phyloP scores from a whole-genome alignment of 2,797 vertebrate species.

The Karalla daura region DNA sequence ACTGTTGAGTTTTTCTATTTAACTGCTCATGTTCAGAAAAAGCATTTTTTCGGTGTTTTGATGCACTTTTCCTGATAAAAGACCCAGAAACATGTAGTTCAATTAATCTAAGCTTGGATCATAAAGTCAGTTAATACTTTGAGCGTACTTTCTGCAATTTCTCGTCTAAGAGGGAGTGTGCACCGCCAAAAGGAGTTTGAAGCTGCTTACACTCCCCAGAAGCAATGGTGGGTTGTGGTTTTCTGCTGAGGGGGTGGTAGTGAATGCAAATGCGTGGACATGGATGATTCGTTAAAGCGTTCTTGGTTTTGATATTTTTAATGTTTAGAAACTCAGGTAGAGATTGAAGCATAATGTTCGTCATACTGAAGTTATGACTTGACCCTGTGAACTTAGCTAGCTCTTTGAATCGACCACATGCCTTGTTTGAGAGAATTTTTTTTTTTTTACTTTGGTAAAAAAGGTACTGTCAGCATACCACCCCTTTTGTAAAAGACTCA shows the following conservation, averaged over 20 bases:
- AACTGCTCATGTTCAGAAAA: slow-evolving; percentile 15
- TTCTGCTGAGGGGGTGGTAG: slow-evolving; percentile 6
- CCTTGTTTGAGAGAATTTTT: slow-evolving; percentile 62
- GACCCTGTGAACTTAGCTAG: slow-evolving; percentile 55
- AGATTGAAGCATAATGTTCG: slow-evolving; percentile 49
- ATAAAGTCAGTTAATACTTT: slow-evolving; percentile 16
- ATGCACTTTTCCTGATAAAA: slow-evolving; percentile 47
- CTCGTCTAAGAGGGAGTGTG: slow-evolving; percentile 9
- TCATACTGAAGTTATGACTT: slow-evolving; percentile 37
- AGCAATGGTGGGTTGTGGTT: slow-evolving; percentile 42
- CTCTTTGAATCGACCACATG: slow-evolving; percentile 70
- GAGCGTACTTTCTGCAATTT: slow-evolving; percentile 18
- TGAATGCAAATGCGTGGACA: slow-evolving; percentile 34
- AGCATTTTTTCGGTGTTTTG: slow-evolving; percentile 16
- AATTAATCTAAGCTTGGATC: slow-evolving; percentile 33
- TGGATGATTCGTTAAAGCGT: slow-evolving; percentile 20
- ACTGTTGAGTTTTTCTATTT: slow-evolving; percentile 15
- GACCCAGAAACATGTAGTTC: slow-evolving; percentile 43
- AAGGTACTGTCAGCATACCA: slow-evolving; percentile 56
- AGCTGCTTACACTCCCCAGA: slow-evolving; percentile 59
- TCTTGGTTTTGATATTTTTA: slow-evolving; percentile 49
- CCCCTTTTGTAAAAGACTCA: slow-evolving; percentile 22
- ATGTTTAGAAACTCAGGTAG: slow-evolving; percentile 76
- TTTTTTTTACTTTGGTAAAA: slow-evolving; percentile 28
- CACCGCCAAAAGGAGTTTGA: slow-evolving; percentile 36